A percentile compares a stretch with the other conserved stretches of the same genome.
These are phyloP conservation scores for Lithophane semibrunnea DNA, from an alignment of 2,888 invertebrate species.

Conservation along the genomic window DNA sequence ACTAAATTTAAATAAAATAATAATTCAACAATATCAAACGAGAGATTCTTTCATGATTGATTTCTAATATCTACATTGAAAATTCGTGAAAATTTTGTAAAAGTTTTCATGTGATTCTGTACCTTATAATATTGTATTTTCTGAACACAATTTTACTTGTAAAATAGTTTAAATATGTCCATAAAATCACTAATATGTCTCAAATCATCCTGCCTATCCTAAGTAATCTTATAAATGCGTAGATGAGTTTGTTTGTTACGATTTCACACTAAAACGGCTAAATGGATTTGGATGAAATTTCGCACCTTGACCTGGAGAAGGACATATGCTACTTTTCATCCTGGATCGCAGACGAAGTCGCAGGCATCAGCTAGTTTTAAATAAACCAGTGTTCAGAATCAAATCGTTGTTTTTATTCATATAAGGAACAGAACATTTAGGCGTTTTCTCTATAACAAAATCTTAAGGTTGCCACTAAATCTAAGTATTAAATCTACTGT, in stretches of 20 bases:
- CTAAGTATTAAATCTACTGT: conserved; percentile 73
- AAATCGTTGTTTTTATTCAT: conserved; percentile 37
- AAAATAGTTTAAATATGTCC: conserved; percentile 9
- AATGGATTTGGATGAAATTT: no score
- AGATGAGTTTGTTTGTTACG: no score
- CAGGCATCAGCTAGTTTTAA: neutral
- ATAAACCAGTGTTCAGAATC: conserved; percentile 33
- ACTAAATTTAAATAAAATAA: conserved; percentile 63
- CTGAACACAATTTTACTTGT: conserved; percentile 43
- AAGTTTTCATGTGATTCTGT: conserved; percentile 61
- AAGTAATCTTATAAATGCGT: no score
- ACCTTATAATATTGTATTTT: conserved; percentile 64
- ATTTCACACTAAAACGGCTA: no score
- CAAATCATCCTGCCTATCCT: neutral
- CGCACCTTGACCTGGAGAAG: no score
- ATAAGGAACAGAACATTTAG: conserved; percentile 64
- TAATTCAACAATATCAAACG: conserved; percentile 66
- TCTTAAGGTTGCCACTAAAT: conserved; percentile 73
- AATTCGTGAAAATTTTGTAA: conserved; percentile 65
- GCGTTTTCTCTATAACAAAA: conserved; percentile 72
- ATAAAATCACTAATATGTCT: neutral
- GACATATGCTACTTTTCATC: no score
- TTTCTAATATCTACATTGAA: conserved; percentile 61
- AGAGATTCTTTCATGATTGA: conserved; percentile 59
- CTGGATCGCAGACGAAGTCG: no score